Base-by-base conservation (phyloP, 2,113 vertebrate species). In the Alexandromys fortis region DNA sequence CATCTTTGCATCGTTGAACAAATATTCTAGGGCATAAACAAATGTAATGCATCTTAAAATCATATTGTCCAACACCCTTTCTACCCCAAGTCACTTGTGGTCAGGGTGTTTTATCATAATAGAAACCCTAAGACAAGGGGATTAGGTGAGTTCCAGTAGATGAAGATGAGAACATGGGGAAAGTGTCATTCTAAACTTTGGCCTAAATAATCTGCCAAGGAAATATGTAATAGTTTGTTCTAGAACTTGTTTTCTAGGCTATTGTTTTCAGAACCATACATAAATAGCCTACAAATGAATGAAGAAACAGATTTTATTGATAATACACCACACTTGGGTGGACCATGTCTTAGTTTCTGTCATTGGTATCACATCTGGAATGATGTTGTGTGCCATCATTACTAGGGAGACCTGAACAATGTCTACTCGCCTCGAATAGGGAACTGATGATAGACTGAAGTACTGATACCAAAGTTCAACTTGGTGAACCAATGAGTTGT, bases 231-330 rank as follows among this genome's bases (percentile, higher is more conserved):
- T 28, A 38, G 2, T 89, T 67, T 91, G 77, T 33, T 79, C 70
- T 91, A 75, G 35, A 45, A 45, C 76, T 88, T 85, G 30, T 91
- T 67, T 88, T 70, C 73, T 79, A 47, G 22, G 8, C 47, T 92
- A 85, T 88, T 79, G 52, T 63, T 95, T 94, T 96, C 68, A 90
- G 68, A 87, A 83, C 7, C 6, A 72, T 73, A 26, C 1, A 47
- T 55, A 47, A 72, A 73, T 35, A 92, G n/a, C 83, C 52, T 86
- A 24, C 28, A 85, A 85, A 11, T 55, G 8, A 90, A 72, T 47
- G 24, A 65, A 86, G 24, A 82, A 28, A 38, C 7, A 2, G 33
- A 72, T 76, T 90, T 86, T 49, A 17, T 17, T 63, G 26, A 22
- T 79, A n/a, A 68, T 49, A 33, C 16, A 70, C 42, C 17, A 55